Evolutionary conservation across 1,140 invertebrate genomes (phyloP), one percentile per base, ranked within the genome.

Genomic region (Pantala flavescens): DNA sequence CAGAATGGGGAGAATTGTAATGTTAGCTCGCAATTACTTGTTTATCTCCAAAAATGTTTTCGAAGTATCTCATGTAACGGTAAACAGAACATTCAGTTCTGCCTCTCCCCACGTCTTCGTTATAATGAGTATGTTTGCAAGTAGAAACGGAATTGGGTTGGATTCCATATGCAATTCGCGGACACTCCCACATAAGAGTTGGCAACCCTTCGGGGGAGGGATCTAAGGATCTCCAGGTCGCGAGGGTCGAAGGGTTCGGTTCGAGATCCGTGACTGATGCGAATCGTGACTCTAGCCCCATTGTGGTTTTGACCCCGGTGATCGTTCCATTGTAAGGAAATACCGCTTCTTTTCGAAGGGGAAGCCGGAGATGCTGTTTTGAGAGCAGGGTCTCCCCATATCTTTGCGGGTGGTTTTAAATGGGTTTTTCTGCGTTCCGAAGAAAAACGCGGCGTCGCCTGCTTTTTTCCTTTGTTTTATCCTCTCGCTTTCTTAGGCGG

Each of bases 301-400:
- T 63, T 63, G 49, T 63, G 49, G 49, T 63, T 63, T 63, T 63
- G 49, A 63, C 49, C 49, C 49, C 49, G 12, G 49, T 19, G 49
- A 63, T 63, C 49, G 49, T 63, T 63, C 49, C 49, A 63, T 63
- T 63, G 49, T 63, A 63, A 63, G 49, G 49, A 63, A 63, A 63
- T 63, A 63, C 49, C 49, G n/a, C 49, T 63, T 21, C 49, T 63
- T 63, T 63, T 63, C n/a, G 49, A 63, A 63, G 49, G 49, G n/a
- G 49, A 63, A 63, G 49, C 49, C 49, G 49, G 49, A 63, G 49
- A 63, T 63, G 49, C 49, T 63, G 49, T 63, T 63, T 63, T 63
- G 49, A 19, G 49, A 19, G 49, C 49, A 63, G 49, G n/a, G 49
- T 63, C 49, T 63, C 49, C 5, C 49, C 49, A 16, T 63, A 16